Percentiles rank a stretch among this genome's conserved stretches.
These are phyloP conservation scores for Coryphaenoides rupestris DNA, from an alignment of 2,113 vertebrate species.

Conservation along the genomic window DNA sequence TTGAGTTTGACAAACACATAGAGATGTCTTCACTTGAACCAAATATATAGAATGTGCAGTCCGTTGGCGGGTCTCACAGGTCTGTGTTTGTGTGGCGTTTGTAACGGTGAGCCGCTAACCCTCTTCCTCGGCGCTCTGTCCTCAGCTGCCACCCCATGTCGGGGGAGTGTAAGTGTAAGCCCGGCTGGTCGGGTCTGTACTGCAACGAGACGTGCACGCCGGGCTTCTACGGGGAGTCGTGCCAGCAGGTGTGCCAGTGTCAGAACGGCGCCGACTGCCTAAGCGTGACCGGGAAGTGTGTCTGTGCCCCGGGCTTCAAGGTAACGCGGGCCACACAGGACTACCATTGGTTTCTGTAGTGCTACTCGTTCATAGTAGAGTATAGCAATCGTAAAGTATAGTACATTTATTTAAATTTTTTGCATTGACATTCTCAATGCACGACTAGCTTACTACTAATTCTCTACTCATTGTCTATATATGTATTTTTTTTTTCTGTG, in stretches of 20 bases:
- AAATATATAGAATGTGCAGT: neutral
- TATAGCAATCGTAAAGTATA: too few species aligned
- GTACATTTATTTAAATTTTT: too few species aligned
- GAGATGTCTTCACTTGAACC: too few species aligned
- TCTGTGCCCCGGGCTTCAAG: conserved; percentile 93
- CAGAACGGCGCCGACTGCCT: conserved; percentile 94
- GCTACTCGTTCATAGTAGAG: neutral
- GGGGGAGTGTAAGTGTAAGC: conserved; percentile 88
- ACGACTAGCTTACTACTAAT: too few species aligned
- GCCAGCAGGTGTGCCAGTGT: conserved; percentile 90
- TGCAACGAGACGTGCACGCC: conserved; percentile 94
- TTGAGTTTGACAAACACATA: too few species aligned
- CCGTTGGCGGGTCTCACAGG: neutral
- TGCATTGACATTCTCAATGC: too few species aligned
- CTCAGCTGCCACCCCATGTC: conserved; percentile 96
- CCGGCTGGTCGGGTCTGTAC: conserved; percentile 92
- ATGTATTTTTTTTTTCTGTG: too few species aligned
- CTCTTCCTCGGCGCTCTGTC: neutral
- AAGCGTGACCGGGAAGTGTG: conserved; percentile 85
- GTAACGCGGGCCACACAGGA: conserved; percentile 69
- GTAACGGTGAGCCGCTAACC: neutral
- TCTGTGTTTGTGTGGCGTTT: too few species aligned
- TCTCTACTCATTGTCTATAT: too few species aligned
- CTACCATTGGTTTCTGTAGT: neutral
- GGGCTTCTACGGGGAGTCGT: conserved; percentile 86